phyloP scores from a whole-genome alignment of 2,113 vertebrate genomes.

The Scophthalmus maximus region DNA sequence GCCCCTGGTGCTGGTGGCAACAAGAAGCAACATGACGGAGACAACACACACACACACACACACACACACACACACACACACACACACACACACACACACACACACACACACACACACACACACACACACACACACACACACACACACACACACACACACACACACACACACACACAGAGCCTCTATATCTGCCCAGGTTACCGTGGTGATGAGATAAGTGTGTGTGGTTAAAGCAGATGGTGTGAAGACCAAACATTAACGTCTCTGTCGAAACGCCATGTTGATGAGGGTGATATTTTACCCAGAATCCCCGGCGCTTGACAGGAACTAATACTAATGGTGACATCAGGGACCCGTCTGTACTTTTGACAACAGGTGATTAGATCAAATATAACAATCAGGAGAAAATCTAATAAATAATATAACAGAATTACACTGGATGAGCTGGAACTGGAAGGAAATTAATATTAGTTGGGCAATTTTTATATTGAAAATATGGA shows the following conservation, averaged over 20 bases:
- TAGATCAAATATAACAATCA: too few relatives aligned
- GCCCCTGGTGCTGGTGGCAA: slow-evolving; percentile 34
- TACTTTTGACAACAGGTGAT: too few relatives aligned
- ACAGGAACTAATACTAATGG: neutral
- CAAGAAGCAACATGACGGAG: slow-evolving; percentile 49
- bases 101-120: slow-evolving; percentile 5
- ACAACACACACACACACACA: slow-evolving; percentile 1
- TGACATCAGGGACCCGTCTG: too few relatives aligned
- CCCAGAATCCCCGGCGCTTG: slow-evolving; percentile 1
- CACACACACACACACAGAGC: neutral
- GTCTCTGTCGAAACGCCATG: neutral
- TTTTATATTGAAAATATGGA: too few relatives aligned
- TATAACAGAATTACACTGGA: too few relatives aligned
- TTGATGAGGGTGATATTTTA: slow-evolving; percentile 10
- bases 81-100: neutral
- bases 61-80: neutral
- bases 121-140: slow-evolving; percentile 5
- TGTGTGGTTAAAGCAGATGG: slow-evolving; percentile 17
- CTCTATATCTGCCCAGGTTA: slow-evolving; percentile 30
- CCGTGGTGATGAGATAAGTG: slow-evolving; percentile 41
- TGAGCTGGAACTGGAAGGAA: too few relatives aligned
- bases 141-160: neutral
- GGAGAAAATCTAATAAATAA: too few relatives aligned
- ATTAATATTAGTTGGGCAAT: too few relatives aligned
- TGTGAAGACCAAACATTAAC: slow-evolving; percentile 34